Percentiles rank a stretch among this genome's conserved stretches.
These are phyloP conservation scores for Agonum fuliginosum DNA, from an alignment of 2,888 invertebrate species.

Conservation along the genomic window DNA sequence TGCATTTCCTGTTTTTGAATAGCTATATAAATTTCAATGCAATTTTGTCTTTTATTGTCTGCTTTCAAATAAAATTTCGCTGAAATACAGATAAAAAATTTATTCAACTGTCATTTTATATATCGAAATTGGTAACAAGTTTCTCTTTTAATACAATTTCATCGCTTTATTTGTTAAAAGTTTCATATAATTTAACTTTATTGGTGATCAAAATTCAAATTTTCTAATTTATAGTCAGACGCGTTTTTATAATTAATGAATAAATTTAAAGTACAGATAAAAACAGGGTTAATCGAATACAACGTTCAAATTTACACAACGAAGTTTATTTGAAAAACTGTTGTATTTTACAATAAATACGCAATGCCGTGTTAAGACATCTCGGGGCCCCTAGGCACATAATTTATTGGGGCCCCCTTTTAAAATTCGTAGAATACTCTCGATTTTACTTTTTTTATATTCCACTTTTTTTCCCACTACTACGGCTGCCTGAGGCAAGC, in stretches of 20 bases:
- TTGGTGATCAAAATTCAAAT: background rate
- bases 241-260: background rate
- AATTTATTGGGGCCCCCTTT: no score
- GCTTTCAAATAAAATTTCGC: no score
- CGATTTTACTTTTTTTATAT: no score
- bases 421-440: no score
- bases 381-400: no score
- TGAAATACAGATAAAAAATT: background rate
- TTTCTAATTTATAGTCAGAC: background rate
- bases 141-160: background rate
- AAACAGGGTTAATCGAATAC: constrained; percentile 19
- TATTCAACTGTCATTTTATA: background rate
- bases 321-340: constrained; percentile 25
- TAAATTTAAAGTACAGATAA: background rate
- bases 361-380: no score
- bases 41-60: no score
- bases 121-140: no score
- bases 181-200: background rate
- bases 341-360: constrained; percentile 26
- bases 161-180: background rate
- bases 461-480: no score
- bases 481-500: no score
- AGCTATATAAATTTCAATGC: background rate
- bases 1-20: constrained; percentile 9
- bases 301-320: constrained; percentile 7